Percentiles rank a stretch among this genome's conserved stretches.
These are phyloP conservation scores for Sepioteuthis lessoniana DNA, from an alignment of 2,888 invertebrate genomes.

Conservation along the genomic window DNA sequence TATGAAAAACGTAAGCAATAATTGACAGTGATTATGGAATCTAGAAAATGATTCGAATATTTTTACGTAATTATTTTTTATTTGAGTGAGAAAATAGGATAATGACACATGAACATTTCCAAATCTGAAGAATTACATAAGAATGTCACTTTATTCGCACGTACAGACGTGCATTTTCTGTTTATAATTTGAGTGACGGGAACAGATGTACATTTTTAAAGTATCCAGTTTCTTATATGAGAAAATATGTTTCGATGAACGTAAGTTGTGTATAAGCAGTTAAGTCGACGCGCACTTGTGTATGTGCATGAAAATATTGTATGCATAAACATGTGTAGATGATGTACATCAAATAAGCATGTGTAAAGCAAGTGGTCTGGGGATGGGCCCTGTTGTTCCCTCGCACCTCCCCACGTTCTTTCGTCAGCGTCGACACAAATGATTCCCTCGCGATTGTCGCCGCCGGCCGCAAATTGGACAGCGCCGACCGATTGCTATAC, in stretches of 20 bases:
- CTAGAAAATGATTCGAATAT: no score
- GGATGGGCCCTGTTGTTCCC: background rate
- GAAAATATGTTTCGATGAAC: background rate
- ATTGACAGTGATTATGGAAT: no score
- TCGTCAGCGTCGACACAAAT: background rate
- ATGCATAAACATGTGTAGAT: background rate
- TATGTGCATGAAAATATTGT: background rate
- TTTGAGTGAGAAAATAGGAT: no score
- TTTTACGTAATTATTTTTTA: no score
- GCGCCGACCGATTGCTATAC: background rate
- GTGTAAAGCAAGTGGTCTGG: background rate
- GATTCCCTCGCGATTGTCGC: background rate
- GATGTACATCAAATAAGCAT: background rate
- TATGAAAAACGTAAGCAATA: no score
- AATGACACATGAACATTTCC: no score
- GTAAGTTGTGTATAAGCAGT: background rate
- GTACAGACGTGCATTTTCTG: no score
- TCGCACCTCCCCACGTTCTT: background rate
- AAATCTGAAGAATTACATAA: no score
- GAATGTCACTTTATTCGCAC: no score
- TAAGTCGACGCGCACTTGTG: background rate
- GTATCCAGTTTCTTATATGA: background rate
- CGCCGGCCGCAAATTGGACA: constrained; percentile 12
- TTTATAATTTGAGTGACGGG: no score
- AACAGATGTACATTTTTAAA: no score